Evolutionary conservation across 2,888 invertebrate genomes (phyloP).

Genomic region (Pollenia labialis): DNA sequence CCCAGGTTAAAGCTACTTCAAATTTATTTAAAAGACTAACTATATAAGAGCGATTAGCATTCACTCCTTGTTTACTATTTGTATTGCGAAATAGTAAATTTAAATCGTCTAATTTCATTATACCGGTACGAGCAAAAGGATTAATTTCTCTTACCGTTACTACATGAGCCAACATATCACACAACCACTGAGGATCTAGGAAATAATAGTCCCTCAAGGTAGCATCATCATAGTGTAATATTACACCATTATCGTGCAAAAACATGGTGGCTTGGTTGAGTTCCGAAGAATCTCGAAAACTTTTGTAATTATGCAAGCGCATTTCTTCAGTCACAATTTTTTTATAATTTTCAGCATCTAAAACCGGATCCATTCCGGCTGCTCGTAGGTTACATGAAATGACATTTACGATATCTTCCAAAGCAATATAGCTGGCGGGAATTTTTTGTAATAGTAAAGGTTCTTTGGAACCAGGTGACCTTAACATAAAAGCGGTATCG

Average conservation of each 20-base stretch:
- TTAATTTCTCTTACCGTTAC: conserved; percentile 99
- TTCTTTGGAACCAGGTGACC: conserved; percentile 96
- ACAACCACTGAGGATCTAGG: conserved; percentile 98
- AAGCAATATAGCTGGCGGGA: conserved; percentile 96
- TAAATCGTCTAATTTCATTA: conserved; percentile 97
- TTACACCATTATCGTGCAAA: conserved; percentile 98
- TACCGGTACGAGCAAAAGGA: conserved; percentile 95
- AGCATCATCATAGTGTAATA: conserved; percentile 97
- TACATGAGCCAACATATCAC: conserved; percentile 98
- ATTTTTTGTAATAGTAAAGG: conserved; percentile 96
- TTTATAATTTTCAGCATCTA: conserved; percentile 91
- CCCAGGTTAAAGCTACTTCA: conserved; percentile 98
- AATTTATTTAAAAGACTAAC: conserved; percentile 97
- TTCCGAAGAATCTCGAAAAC: conserved; percentile 92
- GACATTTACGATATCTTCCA: conserved; percentile 95
- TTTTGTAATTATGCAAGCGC: conserved; percentile 83
- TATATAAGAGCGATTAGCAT: conserved; percentile 88
- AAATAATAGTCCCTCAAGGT: conserved; percentile 97
- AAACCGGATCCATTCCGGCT: conserved; percentile 90
- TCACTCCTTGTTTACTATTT: conserved; percentile 87
- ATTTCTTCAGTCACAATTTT: conserved; percentile 83
- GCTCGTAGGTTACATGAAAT: conserved; percentile 90
- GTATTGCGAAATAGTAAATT: conserved; percentile 96
- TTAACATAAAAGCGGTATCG: conserved; percentile 95
- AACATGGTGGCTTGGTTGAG: conserved; percentile 98